Conservation (phyloP, 2,888 invertebrate species). For the Heliconius ismenius region DNA sequence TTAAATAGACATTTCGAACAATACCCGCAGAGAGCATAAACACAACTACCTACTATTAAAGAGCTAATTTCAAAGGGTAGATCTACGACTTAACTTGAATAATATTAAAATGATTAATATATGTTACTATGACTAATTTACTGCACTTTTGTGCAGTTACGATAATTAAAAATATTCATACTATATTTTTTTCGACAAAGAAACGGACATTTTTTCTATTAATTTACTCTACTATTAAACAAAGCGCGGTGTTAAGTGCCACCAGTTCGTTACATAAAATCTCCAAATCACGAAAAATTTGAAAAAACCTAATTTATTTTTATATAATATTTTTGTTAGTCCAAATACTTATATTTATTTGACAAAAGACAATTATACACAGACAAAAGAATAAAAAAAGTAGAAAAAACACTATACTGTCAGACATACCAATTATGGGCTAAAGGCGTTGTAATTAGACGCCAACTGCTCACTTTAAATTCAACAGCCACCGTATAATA, state of each 20-base stretch:
- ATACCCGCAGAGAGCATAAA: not conserved
- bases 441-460: constrained; percentile 11
- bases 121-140: not conserved
- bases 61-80: constrained; percentile 21
- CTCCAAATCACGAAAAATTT: no score
- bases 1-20: constrained; percentile 23
- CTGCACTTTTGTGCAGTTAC: not conserved
- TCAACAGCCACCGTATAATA: not conserved
- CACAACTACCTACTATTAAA: constrained; percentile 2
- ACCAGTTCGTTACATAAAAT: no score
- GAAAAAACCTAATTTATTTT: no score
- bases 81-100: constrained; percentile 1
- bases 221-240: no score
- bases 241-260: no score
- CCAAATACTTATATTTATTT: no score
- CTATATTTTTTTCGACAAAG: no score
- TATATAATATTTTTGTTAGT: no score
- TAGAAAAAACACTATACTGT: not conserved
- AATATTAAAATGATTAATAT: not conserved
- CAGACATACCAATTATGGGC: not conserved
- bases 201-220: no score
- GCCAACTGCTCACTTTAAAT: constrained; percentile 6
- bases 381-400: not conserved
- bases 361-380: not conserved
- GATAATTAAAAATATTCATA: not conserved